Base-by-base conservation (phyloP, 2,797 vertebrate species). In the Cirrhinus molitorella region DNA sequence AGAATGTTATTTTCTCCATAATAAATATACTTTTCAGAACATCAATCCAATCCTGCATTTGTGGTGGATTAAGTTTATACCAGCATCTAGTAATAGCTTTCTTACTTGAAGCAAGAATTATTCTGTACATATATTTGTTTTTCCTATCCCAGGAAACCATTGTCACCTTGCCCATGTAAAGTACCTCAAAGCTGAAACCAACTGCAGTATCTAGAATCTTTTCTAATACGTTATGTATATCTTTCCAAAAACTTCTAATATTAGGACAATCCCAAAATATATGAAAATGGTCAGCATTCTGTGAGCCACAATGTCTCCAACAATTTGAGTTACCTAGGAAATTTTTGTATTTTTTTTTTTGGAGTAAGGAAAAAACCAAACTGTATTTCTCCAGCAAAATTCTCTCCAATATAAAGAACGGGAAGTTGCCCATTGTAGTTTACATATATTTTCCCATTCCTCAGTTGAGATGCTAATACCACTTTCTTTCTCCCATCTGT, bases 191-290 rank as follows among this genome's bases (percentile, higher is more conserved):
- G 19, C 68, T 51, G 16, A 19, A 72, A 72, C 31, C 70, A 51
- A 51, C 19, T 31, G 25, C 6, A 51, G 0, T 47, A 8, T 23
- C 25, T 31, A n/a, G 5, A 34, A 53, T 73, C 3, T 6, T 72
- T 49, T 37, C 2, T 47, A 31, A 34, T 1, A 53, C 1, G 0
- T 1, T 13, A 28, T 72, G 16, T n/a, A 73, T 53, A 73, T 66
- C 28, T 73, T 72, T 51, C 43, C 70, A 51, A 49, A 73, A 73
- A 53, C 51, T 1, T 73, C 2, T 70, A 2, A 70, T 70, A 3
- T 23, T 70, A 51, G 47, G 43, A 25, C 70, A 51, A 0, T 7
- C 70, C 70, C 47, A 73, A 51, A 73, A 51, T 51, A 73, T 73
- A 47, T 73, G 70, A 31, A 31, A 73, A 51, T 73, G 25, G 7